Evolutionary conservation across 2,888 invertebrate genomes (phyloP).

Genomic region (Galerucella pusilla): DNA sequence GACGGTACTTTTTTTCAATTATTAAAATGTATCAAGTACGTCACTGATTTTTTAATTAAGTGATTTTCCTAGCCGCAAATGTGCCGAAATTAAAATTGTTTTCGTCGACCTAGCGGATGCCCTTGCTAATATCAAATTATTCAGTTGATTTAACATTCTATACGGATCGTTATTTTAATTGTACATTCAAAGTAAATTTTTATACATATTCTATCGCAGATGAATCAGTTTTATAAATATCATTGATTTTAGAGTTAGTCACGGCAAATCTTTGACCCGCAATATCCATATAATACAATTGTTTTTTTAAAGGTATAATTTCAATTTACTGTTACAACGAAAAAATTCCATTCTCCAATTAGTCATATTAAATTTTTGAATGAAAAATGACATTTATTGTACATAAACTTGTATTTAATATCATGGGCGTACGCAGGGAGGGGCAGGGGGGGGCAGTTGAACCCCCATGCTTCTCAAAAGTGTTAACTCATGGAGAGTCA

Average conservation of each 20-base stretch:
- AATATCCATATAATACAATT: neutral
- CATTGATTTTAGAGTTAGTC: neutral
- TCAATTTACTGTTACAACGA: neutral
- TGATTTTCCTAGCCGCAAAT: neutral
- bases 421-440: too few relatives aligned
- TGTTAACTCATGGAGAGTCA: too few relatives aligned
- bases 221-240: constrained; percentile 8
- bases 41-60: too few relatives aligned
- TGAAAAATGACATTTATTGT: neutral
- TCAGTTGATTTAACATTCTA: neutral
- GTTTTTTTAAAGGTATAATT: constrained; percentile 9
- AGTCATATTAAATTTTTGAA: too few relatives aligned
- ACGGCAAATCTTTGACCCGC: constrained; percentile 4
- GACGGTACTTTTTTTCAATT: too few relatives aligned
- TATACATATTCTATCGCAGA: neutral
- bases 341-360: too few relatives aligned
- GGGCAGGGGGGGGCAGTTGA: too few relatives aligned
- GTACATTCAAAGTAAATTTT: neutral
- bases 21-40: too few relatives aligned
- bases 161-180: neutral
- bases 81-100: neutral
- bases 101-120: neutral
- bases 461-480: too few relatives aligned
- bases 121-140: neutral
- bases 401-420: neutral